A percentile compares a stretch with the other conserved stretches of the same genome.
Conservation (phyloP, 2,888 invertebrate genomes). For the Embidobia sp. region DNA sequence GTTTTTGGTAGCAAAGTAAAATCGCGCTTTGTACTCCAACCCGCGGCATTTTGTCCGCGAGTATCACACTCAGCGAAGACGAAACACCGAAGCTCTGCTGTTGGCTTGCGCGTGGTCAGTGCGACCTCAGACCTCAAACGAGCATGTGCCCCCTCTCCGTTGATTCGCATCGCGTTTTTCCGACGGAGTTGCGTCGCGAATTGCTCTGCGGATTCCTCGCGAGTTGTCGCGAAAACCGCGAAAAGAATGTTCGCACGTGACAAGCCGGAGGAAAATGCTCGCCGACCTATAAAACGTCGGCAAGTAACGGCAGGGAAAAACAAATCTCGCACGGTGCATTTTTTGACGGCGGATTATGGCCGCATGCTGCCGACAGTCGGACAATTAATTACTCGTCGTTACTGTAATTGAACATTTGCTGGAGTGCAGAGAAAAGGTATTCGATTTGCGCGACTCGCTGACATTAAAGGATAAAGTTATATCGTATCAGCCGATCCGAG, state of each 20-base stretch:
- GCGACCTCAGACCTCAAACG: slow-evolving; percentile 30
- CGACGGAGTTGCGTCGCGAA: background rate
- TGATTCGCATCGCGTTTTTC: slow-evolving; percentile 6
- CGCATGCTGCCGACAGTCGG: slow-evolving; percentile 6
- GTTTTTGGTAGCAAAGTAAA: too few relatives aligned
- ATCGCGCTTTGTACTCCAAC: slow-evolving; percentile 1
- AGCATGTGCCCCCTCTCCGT: slow-evolving; percentile 8
- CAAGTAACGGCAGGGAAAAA: background rate
- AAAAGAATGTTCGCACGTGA: background rate
- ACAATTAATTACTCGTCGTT: slow-evolving; percentile 30
- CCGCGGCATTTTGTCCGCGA: background rate
- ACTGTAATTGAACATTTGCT: slow-evolving; percentile 29
- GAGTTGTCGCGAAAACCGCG: background rate
- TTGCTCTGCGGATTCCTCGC: too few relatives aligned
- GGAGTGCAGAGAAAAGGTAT: slow-evolving; percentile 9
- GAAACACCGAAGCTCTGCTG: slow-evolving; percentile 2
- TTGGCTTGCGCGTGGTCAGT: slow-evolving; percentile 38
- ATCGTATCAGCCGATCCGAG: too few relatives aligned
- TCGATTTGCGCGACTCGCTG: slow-evolving; percentile 19
- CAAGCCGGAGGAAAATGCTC: slow-evolving; percentile 10
- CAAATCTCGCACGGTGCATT: slow-evolving; percentile 9
- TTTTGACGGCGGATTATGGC: slow-evolving; percentile 10
- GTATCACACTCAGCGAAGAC: background rate
- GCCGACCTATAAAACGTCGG: background rate
- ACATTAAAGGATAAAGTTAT: too few relatives aligned